These are phyloP conservation scores for Oxygymnocypris stewartii DNA, from an alignment of 2,113 vertebrate species.

Conservation along the genomic window DNA sequence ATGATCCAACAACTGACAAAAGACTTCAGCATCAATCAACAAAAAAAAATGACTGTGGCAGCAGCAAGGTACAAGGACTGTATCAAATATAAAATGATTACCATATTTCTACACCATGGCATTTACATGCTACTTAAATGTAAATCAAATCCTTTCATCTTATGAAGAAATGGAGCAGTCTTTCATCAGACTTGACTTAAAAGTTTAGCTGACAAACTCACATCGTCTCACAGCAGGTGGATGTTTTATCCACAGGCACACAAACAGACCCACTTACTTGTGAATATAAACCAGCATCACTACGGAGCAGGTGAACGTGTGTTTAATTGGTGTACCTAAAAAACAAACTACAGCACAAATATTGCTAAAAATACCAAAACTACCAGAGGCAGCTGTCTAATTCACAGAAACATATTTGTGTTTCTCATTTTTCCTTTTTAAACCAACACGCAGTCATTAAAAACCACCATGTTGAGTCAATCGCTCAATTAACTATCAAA, in stretches of 20 bases:
- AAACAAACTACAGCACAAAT: background rate
- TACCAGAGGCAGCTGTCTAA: conserved; percentile 12
- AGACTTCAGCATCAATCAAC: background rate
- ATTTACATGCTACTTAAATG: background rate
- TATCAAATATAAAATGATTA: conserved; percentile 1
- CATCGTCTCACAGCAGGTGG: background rate
- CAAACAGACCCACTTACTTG: conserved; percentile 11
- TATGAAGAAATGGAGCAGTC: background rate
- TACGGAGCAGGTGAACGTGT: background rate
- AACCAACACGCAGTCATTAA: background rate
- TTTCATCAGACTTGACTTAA: conserved; percentile 6
- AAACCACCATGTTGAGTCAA: background rate
- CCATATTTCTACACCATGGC: background rate
- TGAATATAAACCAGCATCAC: background rate
- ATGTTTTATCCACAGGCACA: conserved; percentile 19
- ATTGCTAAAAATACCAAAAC: conserved; percentile 16
- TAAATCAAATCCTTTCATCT: background rate
- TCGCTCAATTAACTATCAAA: background rate
- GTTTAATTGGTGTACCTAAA: background rate
- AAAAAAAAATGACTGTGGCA: background rate
- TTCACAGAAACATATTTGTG: background rate
- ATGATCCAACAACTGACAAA: background rate
- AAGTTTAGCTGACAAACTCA: conserved; percentile 15
- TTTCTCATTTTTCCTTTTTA: background rate
- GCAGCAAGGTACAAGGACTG: background rate